phyloP scores from a whole-genome alignment of 92 coral and sea anemone species.

The Palythoa grandis region DNA sequence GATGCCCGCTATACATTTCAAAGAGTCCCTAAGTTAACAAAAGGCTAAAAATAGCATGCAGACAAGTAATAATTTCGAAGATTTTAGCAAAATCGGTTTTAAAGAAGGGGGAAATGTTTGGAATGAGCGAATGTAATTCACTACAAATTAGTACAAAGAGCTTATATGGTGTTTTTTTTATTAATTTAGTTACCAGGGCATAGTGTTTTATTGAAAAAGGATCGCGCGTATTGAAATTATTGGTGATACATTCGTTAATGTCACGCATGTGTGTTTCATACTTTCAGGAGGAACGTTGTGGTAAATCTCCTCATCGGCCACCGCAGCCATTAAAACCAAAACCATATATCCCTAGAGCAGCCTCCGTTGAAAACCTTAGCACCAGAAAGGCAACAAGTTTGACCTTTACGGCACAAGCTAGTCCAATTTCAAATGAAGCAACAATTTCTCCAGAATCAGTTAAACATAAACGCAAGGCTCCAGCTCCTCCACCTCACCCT shows the following conservation, averaged over 20 bases:
- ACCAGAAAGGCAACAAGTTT: slow-evolving; percentile 5
- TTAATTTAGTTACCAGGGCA: not conserved
- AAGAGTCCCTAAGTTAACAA: too few species aligned
- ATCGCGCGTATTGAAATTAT: too few species aligned
- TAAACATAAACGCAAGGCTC: slow-evolving; percentile 33
- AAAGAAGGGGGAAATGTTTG: not conserved
- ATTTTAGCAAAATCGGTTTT: not conserved
- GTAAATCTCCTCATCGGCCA: not conserved
- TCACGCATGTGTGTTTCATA: not conserved
- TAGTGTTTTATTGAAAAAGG: too few species aligned
- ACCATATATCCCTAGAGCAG: slow-evolving; percentile 23
- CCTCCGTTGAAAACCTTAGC: slow-evolving; percentile 12
- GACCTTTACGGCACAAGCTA: not conserved
- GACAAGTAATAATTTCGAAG: not conserved
- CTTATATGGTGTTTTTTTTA: too few species aligned
- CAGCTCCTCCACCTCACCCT: slow-evolving; percentile 35
- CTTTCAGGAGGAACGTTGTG: slow-evolving; percentile 5
- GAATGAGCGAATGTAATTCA: too few species aligned
- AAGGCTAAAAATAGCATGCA: not conserved
- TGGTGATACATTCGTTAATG: not conserved
- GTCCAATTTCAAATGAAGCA: slow-evolving; percentile 1
- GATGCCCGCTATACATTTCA: not conserved
- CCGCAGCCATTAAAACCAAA: slow-evolving; percentile 23
- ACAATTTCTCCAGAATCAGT: slow-evolving; percentile 19
- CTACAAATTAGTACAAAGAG: too few species aligned